Conservation (phyloP, 2,797 vertebrate species). For the Ibycter americanus region DNA sequence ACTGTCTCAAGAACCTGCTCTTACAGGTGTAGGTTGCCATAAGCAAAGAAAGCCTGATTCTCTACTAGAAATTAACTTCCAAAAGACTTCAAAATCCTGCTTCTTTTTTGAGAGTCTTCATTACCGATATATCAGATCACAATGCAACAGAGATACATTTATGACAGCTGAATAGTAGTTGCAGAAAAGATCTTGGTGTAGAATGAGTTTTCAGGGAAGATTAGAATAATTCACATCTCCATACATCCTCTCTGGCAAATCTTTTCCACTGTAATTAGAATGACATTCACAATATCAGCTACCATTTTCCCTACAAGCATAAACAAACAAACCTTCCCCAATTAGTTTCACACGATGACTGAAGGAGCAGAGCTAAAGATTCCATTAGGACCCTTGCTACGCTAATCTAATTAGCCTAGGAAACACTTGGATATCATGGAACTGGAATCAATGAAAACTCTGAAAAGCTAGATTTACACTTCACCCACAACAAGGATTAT, state of each 20-base stretch:
- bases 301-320: constrained; percentile 2
- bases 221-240: constrained; percentile 8
- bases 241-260: constrained; percentile 5
- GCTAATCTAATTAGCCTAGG: constrained; percentile 51
- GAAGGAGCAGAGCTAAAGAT: constrained; percentile 33
- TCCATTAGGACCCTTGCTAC: constrained; percentile 39
- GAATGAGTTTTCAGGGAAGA: neutral
- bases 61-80: neutral
- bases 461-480: constrained; percentile 17
- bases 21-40: neutral
- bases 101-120: neutral
- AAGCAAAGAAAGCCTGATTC: neutral
- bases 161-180: neutral
- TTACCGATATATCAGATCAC: neutral
- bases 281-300: constrained; percentile 45
- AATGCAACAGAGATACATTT: neutral
- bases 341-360: constrained; percentile 42
- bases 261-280: constrained; percentile 48
- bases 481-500: constrained; percentile 4
- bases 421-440: neutral
- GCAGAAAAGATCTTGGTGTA: neutral
- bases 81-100: neutral
- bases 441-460: constrained; percentile 11
- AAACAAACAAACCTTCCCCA: constrained; percentile 46
- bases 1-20: neutral